phyloP scores from a whole-genome alignment of 2,888 invertebrate species.

The Phyllotreta striolata region DNA sequence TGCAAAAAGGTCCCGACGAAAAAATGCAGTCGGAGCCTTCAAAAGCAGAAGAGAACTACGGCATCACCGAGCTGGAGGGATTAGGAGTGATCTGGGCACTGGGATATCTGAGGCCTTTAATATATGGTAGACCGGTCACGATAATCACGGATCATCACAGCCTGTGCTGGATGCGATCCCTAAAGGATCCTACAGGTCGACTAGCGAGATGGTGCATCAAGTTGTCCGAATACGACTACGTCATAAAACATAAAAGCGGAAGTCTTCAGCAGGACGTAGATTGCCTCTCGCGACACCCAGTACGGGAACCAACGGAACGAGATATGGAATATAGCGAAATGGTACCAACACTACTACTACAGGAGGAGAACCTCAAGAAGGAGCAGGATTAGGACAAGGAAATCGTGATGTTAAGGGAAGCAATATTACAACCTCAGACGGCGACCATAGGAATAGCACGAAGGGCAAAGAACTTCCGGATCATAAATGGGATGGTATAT shows the following conservation, averaged over 20 bases:
- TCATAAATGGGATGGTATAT: not conserved
- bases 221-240: too few relatives aligned
- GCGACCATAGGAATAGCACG: not conserved
- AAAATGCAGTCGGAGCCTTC: conserved; percentile 8
- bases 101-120: conserved; percentile 2
- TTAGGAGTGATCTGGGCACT: conserved; percentile 10
- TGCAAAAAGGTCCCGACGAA: not conserved
- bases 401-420: not conserved
- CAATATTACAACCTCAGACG: not conserved
- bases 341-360: not conserved
- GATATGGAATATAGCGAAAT: not conserved
- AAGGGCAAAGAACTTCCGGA: conserved; percentile 1
- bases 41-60: conserved; percentile 8
- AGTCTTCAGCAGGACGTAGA: not conserved
- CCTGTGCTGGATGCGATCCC: conserved; percentile 7
- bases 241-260: too few relatives aligned
- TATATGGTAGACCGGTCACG: conserved; percentile 6
- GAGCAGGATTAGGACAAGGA: not conserved
- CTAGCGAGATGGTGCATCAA: too few relatives aligned
- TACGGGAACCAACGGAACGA: not conserved
- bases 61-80: conserved; percentile 4
- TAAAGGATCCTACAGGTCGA: not conserved
- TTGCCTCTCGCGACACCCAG: not conserved
- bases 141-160: conserved; percentile 17
- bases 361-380: not conserved